These are phyloP conservation scores for Lerema accius DNA, from an alignment of 1,140 invertebrate genomes.

Conservation along the genomic window DNA sequence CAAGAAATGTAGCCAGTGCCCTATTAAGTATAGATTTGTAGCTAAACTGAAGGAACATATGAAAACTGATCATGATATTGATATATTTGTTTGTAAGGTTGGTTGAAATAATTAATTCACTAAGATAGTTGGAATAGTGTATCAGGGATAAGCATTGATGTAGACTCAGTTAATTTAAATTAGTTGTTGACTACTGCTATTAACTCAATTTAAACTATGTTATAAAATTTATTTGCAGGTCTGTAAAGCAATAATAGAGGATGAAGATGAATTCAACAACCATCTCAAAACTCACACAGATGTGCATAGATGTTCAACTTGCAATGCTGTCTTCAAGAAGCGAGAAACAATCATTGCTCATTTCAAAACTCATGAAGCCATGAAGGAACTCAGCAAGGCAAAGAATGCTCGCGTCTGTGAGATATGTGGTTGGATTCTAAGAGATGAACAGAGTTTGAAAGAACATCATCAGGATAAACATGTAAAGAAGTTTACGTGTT, in stretches of 20 bases:
- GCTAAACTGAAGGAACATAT: constrained; percentile 72
- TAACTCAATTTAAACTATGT: background rate
- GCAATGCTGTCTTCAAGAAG: constrained; percentile 63
- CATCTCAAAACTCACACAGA: constrained; percentile 64
- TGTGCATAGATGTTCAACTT: constrained; percentile 56
- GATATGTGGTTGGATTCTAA: constrained; percentile 59
- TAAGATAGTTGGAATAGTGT: too few relatives aligned
- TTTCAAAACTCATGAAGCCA: constrained; percentile 59
- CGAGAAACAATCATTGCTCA: constrained; percentile 61
- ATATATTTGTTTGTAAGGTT: constrained; percentile 68
- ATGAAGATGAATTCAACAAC: constrained; percentile 56
- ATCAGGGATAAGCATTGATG: too few relatives aligned
- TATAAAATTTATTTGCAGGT: constrained; percentile 46
- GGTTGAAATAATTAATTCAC: too few relatives aligned
- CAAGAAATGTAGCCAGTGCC: constrained; percentile 60
- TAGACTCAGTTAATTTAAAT: too few relatives aligned
- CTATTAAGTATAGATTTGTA: constrained; percentile 66
- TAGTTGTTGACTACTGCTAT: too few relatives aligned
- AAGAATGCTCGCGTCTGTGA: constrained; percentile 62
- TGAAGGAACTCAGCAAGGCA: constrained; percentile 34
- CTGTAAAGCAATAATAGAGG: constrained; percentile 61
- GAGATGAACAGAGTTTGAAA: constrained; percentile 44
- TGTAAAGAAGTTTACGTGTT: constrained; percentile 67
- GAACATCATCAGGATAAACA: constrained; percentile 62
- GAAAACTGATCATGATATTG: constrained; percentile 62